Evolutionary conservation across 2,113 vertebrate species (phyloP).

Genomic region (Eudyptes chrysolophus): DNA sequence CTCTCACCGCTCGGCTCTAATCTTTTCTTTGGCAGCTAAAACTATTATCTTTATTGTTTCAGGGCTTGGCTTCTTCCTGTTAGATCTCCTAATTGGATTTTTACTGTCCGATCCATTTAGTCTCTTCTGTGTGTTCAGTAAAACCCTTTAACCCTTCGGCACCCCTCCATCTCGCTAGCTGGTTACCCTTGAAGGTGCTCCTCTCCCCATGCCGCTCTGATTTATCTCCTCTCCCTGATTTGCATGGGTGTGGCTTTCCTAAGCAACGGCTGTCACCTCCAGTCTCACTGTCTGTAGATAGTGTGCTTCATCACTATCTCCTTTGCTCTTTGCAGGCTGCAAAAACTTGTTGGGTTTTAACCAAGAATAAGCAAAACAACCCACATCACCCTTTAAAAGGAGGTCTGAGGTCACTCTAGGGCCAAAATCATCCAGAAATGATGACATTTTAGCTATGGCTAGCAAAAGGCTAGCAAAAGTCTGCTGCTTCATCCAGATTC

Average conservation of each 20-base stretch:
- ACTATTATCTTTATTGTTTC: slow-evolving; percentile 44
- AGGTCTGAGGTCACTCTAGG: neutral
- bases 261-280: neutral
- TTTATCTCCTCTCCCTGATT: neutral
- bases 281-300: neutral
- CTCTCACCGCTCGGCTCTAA: neutral
- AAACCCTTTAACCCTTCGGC: slow-evolving; percentile 9
- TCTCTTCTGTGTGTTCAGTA: neutral
- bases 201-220: neutral
- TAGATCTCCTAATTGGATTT: slow-evolving; percentile 60
- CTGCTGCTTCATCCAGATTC: neutral
- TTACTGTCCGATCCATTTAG: slow-evolving; percentile 35
- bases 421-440: neutral
- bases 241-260: neutral
- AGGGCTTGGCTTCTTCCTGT: slow-evolving; percentile 29
- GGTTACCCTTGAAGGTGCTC: neutral
- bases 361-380: neutral
- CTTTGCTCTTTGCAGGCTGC: neutral
- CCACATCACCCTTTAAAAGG: neutral
- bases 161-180: neutral
- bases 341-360: neutral
- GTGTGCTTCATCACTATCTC: neutral
- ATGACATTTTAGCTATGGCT: neutral
- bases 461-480: neutral
- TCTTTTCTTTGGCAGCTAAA: slow-evolving; percentile 42